Evolutionary conservation across 2,797 vertebrate genomes (phyloP).

Genomic region (Sebastes diploproa): DNA sequence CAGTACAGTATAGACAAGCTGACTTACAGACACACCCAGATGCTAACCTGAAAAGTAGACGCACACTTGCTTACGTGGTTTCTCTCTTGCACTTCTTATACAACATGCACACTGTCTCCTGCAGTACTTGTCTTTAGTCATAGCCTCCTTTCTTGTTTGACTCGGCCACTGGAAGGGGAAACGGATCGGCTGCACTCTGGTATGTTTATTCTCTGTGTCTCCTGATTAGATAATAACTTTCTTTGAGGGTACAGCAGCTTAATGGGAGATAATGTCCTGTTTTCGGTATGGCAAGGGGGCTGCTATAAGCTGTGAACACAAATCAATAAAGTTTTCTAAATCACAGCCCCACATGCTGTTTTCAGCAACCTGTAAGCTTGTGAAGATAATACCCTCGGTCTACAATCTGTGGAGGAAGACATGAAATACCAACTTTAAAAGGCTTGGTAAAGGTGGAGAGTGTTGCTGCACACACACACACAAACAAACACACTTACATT

Average conservation of each 20-base stretch:
- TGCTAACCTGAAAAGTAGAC: conserved; percentile 24
- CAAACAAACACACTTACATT: background rate
- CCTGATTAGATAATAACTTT: conserved; percentile 59
- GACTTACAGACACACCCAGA: conserved; percentile 29
- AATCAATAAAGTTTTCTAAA: conserved; percentile 62
- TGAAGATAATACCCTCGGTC: background rate
- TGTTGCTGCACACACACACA: background rate
- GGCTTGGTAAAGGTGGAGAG: background rate
- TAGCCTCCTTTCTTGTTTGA: background rate
- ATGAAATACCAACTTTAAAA: background rate
- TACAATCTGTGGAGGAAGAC: background rate
- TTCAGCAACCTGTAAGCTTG: background rate
- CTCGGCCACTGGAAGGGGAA: background rate
- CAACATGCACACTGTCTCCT: background rate
- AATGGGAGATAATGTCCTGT: conserved; percentile 33
- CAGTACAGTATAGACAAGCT: conserved; percentile 30
- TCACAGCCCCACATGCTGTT: conserved; percentile 17
- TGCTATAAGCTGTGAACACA: conserved; percentile 51
- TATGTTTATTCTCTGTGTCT: conserved; percentile 11
- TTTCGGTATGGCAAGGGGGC: background rate
- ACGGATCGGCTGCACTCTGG: background rate
- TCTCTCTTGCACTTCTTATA: background rate
- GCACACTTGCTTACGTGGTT: background rate
- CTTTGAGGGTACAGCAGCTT: conserved; percentile 40
- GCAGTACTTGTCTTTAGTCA: background rate